Evolutionary conservation across 2,797 vertebrate genomes (phyloP).

Genomic region (Melanotaenia trifasciata): DNA sequence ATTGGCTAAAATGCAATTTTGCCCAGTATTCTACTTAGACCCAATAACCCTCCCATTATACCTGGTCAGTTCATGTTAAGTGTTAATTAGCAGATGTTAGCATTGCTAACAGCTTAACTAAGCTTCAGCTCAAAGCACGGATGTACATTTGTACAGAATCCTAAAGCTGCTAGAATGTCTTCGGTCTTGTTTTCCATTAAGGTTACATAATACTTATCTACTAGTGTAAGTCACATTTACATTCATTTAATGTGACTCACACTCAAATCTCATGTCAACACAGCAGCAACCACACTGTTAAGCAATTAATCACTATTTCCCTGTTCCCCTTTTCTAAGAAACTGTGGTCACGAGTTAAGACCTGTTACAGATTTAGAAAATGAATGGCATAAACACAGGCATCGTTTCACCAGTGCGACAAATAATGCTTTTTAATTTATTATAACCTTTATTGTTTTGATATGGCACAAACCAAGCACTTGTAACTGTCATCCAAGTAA

Average conservation of each 20-base stretch:
- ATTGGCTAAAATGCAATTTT: background rate
- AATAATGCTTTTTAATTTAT: background rate
- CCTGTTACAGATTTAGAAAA: constrained; percentile 2
- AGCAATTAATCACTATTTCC: constrained; percentile 17
- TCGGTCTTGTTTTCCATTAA: background rate
- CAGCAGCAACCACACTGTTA: background rate
- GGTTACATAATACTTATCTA: constrained; percentile 3
- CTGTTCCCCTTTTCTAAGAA: constrained; percentile 16
- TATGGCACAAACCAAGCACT: background rate
- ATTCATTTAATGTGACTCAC: constrained; percentile 1
- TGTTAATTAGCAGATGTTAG: constrained; percentile 1
- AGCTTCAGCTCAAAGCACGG: background rate
- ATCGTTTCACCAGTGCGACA: background rate
- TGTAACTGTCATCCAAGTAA: background rate
- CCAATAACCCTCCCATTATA: background rate
- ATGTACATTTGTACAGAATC: background rate
- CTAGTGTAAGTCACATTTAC: too few species aligned
- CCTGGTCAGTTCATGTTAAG: background rate
- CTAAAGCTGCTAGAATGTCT: background rate
- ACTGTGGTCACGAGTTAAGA: background rate
- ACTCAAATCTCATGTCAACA: background rate
- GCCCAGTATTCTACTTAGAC: background rate
- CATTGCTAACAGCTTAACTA: background rate
- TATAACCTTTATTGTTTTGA: background rate
- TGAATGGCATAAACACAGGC: background rate